Percentiles rank a stretch among this genome's conserved stretches.
Evolutionary conservation across 2,888 invertebrate genomes (phyloP).

Genomic region (Hartigia nigra): DNA sequence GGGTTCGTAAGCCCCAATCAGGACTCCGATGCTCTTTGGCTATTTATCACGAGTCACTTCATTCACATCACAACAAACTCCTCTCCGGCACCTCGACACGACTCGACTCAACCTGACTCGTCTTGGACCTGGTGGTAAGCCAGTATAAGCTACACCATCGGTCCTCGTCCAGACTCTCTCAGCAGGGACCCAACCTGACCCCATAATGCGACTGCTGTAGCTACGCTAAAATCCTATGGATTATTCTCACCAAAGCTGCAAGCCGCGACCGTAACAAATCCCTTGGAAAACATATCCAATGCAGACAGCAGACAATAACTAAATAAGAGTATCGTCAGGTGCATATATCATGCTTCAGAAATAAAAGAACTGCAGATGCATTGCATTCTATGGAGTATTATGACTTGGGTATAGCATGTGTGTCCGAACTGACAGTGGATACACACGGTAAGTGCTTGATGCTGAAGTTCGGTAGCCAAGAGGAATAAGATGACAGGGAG

Average conservation of each 20-base stretch:
- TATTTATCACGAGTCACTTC: conserved; percentile 47
- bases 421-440: not conserved
- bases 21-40: conserved; percentile 27
- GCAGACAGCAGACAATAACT: not conserved
- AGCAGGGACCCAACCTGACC: not conserved
- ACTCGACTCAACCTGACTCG: not conserved
- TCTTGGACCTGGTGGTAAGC: not conserved
- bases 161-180: not conserved
- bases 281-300: not conserved
- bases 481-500: not conserved
- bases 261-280: not conserved
- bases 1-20: conserved; percentile 49
- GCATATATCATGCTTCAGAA: not conserved
- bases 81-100: conserved; percentile 7
- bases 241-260: not conserved
- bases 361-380: not conserved
- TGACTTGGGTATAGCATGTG: not conserved
- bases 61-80: conserved; percentile 36
- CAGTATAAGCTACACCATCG: not conserved
- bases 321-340: not conserved
- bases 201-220: not conserved
- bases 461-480: not conserved
- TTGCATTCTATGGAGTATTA: not conserved
- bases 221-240: not conserved
- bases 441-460: not conserved